Evolutionary conservation across 2,797 vertebrate species (phyloP), one percentile per base, ranked within the genome.

Genomic region (Ptychadena robeensis): DNA sequence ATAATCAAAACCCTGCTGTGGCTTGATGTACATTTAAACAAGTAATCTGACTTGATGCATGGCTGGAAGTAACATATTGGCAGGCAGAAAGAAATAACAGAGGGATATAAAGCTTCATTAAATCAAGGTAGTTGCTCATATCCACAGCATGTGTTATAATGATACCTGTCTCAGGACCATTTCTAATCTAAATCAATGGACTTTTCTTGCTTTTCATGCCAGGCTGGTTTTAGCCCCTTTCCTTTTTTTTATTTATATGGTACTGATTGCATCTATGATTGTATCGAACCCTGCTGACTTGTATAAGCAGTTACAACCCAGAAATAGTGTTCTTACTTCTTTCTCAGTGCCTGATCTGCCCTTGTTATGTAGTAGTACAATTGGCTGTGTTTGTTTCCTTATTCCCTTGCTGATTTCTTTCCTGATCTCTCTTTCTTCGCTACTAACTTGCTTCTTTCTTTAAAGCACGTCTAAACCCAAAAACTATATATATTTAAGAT

Each of bases 1-100:
- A 57, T 82, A 82, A 82, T 82, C 35, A 77, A 64, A 77, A 61
- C 70, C 73, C 68, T 61, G 73, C 81, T 82, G 81, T 82, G 81
- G 35, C 57, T 82, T 65, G 72, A 77, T 77, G 67, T 64, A 31
- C 57, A 71, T 75, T 76, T 82, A 82, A 59, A 75, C 48, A 76
- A 63, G 53, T 77, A 59, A 82, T 77, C 76, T 77, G 61, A 77
- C 73, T 77, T 65, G 53, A 77, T 63, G 67, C 31, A 35, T 64
- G 67, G 35, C 67, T 64, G 81, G 48, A 82, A 70, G 64, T 53
- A 48, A 73, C 71, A 74, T 57, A 75, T 82, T 67, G 28, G 72
- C 48, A 6, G 12, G 64, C 57, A 34, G 30, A 40, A 66, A 74
- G 32, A 73, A 57, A 81, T 73, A 81, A 81, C 57, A 27, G 79